These are phyloP conservation scores for Theocolax elegans DNA, from an alignment of 1,140 invertebrate species.

Conservation along the genomic window DNA sequence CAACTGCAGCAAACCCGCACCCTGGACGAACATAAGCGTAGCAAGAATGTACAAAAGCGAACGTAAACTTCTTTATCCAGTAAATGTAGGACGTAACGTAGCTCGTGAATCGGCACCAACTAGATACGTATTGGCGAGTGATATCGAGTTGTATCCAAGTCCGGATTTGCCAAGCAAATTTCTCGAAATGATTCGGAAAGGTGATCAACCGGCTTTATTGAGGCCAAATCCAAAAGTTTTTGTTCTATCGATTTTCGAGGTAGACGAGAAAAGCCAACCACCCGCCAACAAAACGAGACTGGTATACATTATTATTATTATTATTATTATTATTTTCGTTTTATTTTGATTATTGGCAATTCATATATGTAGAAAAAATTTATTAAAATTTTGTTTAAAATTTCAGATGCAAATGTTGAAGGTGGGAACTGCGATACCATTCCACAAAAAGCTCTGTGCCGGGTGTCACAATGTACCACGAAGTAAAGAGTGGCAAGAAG, in stretches of 20 bases:
- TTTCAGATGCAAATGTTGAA: conserved; percentile 77
- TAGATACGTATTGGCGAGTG: conserved; percentile 85
- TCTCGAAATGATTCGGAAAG: conserved; percentile 82
- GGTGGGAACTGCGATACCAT: conserved; percentile 84
- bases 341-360: too few species aligned
- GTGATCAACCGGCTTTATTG: conserved; percentile 73
- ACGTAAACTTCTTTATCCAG: conserved; percentile 85
- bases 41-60: conserved; percentile 80
- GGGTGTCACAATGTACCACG: conserved; percentile 90
- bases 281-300: conserved; percentile 81
- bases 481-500: conserved; percentile 83
- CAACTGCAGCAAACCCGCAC: conserved; percentile 77
- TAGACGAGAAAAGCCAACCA: conserved; percentile 77
- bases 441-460: conserved; percentile 90
- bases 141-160: conserved; percentile 90
- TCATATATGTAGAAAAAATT: too few species aligned
- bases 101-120: conserved; percentile 84
- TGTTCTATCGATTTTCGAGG: conserved; percentile 85
- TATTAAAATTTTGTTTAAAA: too few species aligned
- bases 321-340: too few species aligned
- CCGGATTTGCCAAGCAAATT: conserved; percentile 80
- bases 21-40: conserved; percentile 75
- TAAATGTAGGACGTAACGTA: conserved; percentile 88
- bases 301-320: conserved; percentile 49
- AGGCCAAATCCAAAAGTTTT: conserved; percentile 81